phyloP scores from a whole-genome alignment of 2,888 invertebrate species.

The Sarcophaga caerulescens region DNA sequence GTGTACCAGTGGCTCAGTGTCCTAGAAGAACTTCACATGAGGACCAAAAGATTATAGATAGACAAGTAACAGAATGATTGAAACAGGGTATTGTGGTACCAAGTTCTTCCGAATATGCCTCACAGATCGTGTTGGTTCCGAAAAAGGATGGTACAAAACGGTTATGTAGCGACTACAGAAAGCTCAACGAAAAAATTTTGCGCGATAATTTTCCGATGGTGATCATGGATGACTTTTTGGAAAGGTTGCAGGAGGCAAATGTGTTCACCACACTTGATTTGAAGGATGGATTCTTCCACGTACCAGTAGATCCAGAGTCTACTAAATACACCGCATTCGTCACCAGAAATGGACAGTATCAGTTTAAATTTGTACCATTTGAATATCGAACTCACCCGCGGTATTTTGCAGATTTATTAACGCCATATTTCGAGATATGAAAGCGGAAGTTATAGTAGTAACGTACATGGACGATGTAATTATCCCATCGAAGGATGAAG shows the following conservation, averaged over 20 bases:
- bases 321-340: neutral
- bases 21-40: constrained; percentile 49
- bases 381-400: constrained; percentile 28
- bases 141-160: constrained; percentile 29
- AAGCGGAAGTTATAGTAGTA: neutral
- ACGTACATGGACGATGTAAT: constrained; percentile 52
- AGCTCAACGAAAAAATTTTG: constrained; percentile 32
- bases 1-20: constrained; percentile 56
- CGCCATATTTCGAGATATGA: constrained; percentile 13
- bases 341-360: neutral
- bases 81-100: neutral
- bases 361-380: constrained; percentile 40
- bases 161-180: neutral
- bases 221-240: constrained; percentile 50
- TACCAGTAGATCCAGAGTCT: neutral
- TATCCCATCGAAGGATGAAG: constrained; percentile 51
- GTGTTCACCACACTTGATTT: constrained; percentile 26
- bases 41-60: constrained; percentile 67
- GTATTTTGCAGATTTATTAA: constrained; percentile 1
- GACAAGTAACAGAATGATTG: constrained; percentile 67
- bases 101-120: neutral
- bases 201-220: constrained; percentile 60
- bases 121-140: constrained; percentile 57
- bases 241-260: neutral
- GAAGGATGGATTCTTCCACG: constrained; percentile 20